Evolutionary conservation across 2,888 invertebrate species (phyloP).

Genomic region (Coecobrya sp.): DNA sequence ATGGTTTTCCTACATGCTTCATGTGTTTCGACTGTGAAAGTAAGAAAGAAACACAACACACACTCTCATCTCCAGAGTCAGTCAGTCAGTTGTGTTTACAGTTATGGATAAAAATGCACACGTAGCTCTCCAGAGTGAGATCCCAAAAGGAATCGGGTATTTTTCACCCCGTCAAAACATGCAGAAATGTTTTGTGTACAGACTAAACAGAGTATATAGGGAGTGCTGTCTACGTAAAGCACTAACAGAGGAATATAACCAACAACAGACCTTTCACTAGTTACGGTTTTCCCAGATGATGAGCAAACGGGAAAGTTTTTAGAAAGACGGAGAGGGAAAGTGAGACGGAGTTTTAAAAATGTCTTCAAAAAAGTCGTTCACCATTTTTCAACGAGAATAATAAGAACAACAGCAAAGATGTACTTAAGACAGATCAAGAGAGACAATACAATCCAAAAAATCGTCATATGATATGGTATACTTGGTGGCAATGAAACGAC

Average conservation of each 20-base stretch:
- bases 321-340: constrained; percentile 47
- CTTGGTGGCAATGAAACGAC: background rate
- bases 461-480: background rate
- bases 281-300: constrained; percentile 78
- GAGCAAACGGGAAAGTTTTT: constrained; percentile 75
- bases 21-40: constrained; percentile 47
- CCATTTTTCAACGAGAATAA: constrained; percentile 72
- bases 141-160: constrained; percentile 86
- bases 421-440: constrained; percentile 74
- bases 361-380: constrained; percentile 54
- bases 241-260: background rate
- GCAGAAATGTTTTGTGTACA: constrained; percentile 31
- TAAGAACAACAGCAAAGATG: constrained; percentile 47
- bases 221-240: background rate
- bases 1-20: constrained; percentile 78
- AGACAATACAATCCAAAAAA: constrained; percentile 63
- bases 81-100: constrained; percentile 74
- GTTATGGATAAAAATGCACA: constrained; percentile 86
- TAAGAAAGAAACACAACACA: constrained; percentile 26
- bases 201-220: background rate
- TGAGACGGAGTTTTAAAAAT: constrained; percentile 44
- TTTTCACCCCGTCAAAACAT: constrained; percentile 86
- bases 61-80: background rate
- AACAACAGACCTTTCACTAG: constrained; percentile 19
- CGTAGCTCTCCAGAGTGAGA: constrained; percentile 67